Evolutionary conservation across 2,888 invertebrate species (phyloP).

Genomic region (Chloroclysta siterata): DNA sequence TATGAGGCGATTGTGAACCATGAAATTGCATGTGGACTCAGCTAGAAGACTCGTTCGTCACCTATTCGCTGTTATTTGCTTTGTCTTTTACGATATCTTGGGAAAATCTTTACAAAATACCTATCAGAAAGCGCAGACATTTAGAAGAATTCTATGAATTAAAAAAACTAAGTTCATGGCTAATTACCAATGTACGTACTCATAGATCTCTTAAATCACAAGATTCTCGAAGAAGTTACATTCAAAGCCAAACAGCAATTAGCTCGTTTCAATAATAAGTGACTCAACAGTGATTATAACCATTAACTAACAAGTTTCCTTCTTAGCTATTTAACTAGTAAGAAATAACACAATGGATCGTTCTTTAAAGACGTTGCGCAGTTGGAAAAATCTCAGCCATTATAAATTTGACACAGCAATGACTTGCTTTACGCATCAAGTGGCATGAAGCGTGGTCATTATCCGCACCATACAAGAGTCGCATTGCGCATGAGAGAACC

Average conservation of each 20-base stretch:
- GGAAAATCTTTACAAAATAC: no score
- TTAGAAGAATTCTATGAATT: no score
- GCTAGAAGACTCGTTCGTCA: background rate
- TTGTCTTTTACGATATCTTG: no score
- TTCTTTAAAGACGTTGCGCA: slow-evolving; percentile 12
- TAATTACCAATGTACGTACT: no score
- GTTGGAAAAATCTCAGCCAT: slow-evolving; percentile 16
- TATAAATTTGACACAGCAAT: slow-evolving; percentile 31
- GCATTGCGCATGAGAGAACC: slow-evolving; percentile 57
- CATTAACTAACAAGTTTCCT: background rate
- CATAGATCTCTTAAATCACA: no score
- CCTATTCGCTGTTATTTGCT: background rate
- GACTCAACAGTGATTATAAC: no score
- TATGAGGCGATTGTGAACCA: background rate
- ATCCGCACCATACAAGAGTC: slow-evolving; percentile 40
- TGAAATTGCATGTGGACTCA: slow-evolving; percentile 1
- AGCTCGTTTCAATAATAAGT: no score
- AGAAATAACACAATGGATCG: background rate
- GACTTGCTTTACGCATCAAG: slow-evolving; percentile 30
- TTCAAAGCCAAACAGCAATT: no score
- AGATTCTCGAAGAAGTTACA: no score
- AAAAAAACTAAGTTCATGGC: no score
- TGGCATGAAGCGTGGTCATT: slow-evolving; percentile 44
- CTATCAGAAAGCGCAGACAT: no score
- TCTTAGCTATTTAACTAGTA: background rate